Evolutionary conservation across 2,888 invertebrate genomes (phyloP), one percentile per base, ranked within the genome.

Genomic region (Trichopoda pennipes): DNA sequence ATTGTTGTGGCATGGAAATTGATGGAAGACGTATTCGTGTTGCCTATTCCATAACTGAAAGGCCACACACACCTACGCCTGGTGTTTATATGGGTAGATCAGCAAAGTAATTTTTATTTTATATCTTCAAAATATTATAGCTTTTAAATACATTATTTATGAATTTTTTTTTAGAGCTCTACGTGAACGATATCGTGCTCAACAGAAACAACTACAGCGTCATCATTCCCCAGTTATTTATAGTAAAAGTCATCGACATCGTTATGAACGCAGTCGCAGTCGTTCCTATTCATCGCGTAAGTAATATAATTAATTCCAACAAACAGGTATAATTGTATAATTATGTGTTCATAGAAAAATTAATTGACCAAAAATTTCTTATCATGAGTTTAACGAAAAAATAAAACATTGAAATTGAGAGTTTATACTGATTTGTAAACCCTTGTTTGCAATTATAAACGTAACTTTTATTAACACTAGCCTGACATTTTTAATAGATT

Each of bases 21-120:
- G 98, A 98, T 91, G 97, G 97, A 0, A 94, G 98, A 75, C 94
- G 96, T 87, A 98, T 99, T 87, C 93, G 99, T 85, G 98, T 99
- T 10, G 99, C 98, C 92, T 99, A 94, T 92, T 98, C 98, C 8
- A 98, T 99, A 87, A 99, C 99, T 53, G 95, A 97, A 91, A 93
- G 98, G 79, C 97, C 99, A 12, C 99, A 99, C 90, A 98, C 98
- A 0, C 99, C 99, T 14, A 99, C 99, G 7, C 99, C 99, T 9
- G 99, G 99, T 75, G 96, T 98, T 86, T 99, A 99, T 89, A 97
- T 98, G 95, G 99, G 99, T 63, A 96, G 96, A 91, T 96, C 97
- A 1, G 97, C 97, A 28, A 88, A 87, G 90, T 88, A 86, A 75
- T 69, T 44, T 47, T 47, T 32, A 56, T 58, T 23, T 19, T 9